phyloP scores from a whole-genome alignment of 1,140 invertebrate species.

The Pachypeltis micranthus region DNA sequence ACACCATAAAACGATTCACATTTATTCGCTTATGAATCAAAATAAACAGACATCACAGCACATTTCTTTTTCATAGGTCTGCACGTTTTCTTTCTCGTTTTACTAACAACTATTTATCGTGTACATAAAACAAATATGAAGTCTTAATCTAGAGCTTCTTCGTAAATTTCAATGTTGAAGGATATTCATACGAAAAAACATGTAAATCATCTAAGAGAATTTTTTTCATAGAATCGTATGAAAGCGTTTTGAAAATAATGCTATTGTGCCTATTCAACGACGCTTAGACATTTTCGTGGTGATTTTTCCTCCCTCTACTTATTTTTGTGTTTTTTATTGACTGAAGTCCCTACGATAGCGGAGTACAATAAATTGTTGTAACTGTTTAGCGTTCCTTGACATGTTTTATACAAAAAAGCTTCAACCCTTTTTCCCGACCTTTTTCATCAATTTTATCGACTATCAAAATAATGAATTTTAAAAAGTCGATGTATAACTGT shows the following conservation, averaged over 20 bases:
- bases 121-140: background rate
- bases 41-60: too few species aligned
- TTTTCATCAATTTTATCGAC: background rate
- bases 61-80: too few species aligned
- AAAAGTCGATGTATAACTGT: background rate
- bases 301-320: background rate
- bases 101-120: background rate
- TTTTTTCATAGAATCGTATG: background rate
- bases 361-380: too few species aligned
- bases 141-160: background rate
- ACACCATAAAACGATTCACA: too few species aligned
- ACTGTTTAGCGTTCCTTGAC: background rate
- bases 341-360: too few species aligned
- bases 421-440: background rate
- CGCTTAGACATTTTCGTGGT: background rate
- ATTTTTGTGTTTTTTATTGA: background rate
- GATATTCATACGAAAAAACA: background rate
- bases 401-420: background rate
- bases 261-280: slow-evolving; percentile 6
- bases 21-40: too few species aligned
- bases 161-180: background rate
- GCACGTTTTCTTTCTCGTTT: too few species aligned
- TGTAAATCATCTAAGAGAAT: background rate
- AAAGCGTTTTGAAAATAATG: background rate
- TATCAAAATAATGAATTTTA: background rate